Evolutionary conservation across 2,888 invertebrate species (phyloP).

Genomic region (Cerceris ruficornis): DNA sequence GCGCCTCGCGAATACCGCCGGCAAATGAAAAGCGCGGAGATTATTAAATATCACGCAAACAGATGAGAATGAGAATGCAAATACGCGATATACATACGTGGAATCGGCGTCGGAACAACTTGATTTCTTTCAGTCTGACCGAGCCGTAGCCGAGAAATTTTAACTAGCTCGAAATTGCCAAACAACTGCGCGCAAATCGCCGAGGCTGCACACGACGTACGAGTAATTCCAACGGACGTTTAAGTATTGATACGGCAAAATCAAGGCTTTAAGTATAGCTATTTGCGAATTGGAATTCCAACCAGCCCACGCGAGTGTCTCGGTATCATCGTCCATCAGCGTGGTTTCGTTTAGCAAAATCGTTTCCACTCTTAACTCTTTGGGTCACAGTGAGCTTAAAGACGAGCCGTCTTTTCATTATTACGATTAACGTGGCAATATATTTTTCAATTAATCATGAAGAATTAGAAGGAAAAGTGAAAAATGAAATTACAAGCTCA

Average conservation of each 20-base stretch:
- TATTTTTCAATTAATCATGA: no score
- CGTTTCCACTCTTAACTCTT: neutral
- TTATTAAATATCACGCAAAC: neutral
- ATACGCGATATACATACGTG: no score
- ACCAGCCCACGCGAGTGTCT: conserved; percentile 6
- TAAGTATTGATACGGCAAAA: conserved; percentile 6
- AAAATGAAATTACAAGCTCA: no score
- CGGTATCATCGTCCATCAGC: conserved; percentile 1
- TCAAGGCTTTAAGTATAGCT: conserved; percentile 9
- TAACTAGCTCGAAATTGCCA: neutral
- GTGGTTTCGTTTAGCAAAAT: neutral
- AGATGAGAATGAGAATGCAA: no score
- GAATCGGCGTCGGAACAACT: no score
- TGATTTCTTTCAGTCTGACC: no score
- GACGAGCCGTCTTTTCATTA: no score
- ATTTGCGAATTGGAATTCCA: neutral
- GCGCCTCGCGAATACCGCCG: neutral
- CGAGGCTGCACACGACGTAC: conserved; percentile 9
- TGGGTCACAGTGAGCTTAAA: neutral
- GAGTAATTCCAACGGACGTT: conserved; percentile 4
- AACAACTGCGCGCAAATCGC: conserved; percentile 13
- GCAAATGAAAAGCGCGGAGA: neutral
- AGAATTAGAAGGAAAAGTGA: no score
- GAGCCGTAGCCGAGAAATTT: no score
- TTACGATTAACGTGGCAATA: no score